Conservation (phyloP, 2,797 vertebrate genomes). For the Crenuchus spilurus region DNA sequence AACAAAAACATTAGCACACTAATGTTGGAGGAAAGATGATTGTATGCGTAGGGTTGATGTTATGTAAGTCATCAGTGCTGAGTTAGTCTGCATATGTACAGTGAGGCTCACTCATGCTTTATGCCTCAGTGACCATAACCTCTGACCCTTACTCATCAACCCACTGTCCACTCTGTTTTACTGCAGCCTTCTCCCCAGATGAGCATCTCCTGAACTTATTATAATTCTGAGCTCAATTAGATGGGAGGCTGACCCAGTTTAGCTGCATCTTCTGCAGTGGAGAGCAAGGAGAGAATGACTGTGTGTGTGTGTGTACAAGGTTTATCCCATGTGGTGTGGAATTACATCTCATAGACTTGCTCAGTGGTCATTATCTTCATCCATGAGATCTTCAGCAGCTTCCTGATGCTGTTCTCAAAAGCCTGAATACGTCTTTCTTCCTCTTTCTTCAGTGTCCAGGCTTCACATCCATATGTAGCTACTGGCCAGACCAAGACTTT, state of each 20-base stretch:
- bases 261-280: not conserved
- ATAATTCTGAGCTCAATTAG: not conserved
- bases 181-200: not conserved
- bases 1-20: no score
- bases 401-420: no score
- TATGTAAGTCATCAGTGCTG: not conserved
- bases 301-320: not conserved
- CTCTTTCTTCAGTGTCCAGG: no score
- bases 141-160: conserved; percentile 4
- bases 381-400: no score
- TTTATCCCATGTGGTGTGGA: not conserved
- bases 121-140: not conserved
- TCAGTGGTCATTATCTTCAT: not conserved
- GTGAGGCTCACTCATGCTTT: not conserved
- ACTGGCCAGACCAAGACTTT: no score
- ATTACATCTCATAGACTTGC: not conserved
- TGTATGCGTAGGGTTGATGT: not conserved
- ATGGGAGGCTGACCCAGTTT: not conserved
- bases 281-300: not conserved
- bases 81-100: conserved; percentile 6
- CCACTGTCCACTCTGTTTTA: not conserved
- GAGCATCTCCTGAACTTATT: not conserved
- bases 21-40: no score
- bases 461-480: no score
- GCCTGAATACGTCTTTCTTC: no score